Evolutionary conservation across 2,888 invertebrate genomes (phyloP), one percentile per base, ranked within the genome.

Genomic region (Mantis religiosa): DNA sequence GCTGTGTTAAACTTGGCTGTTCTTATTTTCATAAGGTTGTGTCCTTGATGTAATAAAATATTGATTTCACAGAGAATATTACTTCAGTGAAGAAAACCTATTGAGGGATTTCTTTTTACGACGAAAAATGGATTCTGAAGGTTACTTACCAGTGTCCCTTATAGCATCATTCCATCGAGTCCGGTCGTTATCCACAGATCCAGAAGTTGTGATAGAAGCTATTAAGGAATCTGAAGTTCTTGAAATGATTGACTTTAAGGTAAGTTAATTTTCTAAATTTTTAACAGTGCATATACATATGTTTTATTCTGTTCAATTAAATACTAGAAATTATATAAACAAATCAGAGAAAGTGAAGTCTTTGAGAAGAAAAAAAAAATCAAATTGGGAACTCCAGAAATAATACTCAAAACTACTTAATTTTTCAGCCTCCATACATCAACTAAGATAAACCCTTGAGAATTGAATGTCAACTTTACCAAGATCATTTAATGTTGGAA

Each of bases 131-230:
- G 97, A 98, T 91, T 93, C 95, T 3, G 97, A 98, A 92, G 99
- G 99, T 88, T 99, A 97, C 92, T 95, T 99, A 90, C 98, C 99
- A 0, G 96, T 99, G 85, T 96, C 97, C 90, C 94, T 99, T 90
- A 98, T 99, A 91, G 98, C 99, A 89, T 98, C 98, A 28, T 99
- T 99, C 94, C 98, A 98, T 93, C 96, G 99, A 92, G 97, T 99
- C 90, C 95, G 98, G 91, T 96, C 97, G 87, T 95, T 99, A 91
- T 98, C 98, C 8, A 95, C 96, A 71, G 98, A 99, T 93, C 94
- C 98, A 90, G 94, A 95, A 90, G 94, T 98, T 90, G 97, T 99
- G 91, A 95, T 98, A 27, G 96, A 97, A 92, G 97, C 98, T 4
- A 97, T 99, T 90, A 95, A 96, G 90, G 96, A 97, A 91, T 98